Conservation (phyloP, 2,113 vertebrate species). For the Corydoras maculifer region DNA sequence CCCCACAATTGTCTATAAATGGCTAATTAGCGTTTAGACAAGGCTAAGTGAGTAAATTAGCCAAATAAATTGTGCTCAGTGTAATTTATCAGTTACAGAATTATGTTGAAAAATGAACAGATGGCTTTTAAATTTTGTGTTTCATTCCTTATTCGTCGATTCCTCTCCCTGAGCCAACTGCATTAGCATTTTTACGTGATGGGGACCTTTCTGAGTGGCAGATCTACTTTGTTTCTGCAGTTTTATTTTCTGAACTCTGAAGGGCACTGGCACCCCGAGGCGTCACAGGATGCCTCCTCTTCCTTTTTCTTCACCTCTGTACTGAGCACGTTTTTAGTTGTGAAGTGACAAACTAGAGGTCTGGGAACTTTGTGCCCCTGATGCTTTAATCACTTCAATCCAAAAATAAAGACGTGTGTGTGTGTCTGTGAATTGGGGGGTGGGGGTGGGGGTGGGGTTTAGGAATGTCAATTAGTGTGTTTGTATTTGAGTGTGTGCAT, state of each 20-base stretch:
- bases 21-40: no score
- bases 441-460: no score
- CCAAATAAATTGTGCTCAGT: neutral
- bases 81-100: no score
- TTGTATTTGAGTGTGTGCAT: neutral
- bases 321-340: neutral
- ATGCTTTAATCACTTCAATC: neutral
- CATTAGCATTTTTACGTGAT: neutral
- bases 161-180: neutral
- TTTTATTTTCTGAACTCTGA: constrained; percentile 20
- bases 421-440: no score
- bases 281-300: neutral
- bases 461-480: constrained; percentile 24
- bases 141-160: neutral
- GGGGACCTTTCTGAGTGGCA: neutral
- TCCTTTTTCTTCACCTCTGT: neutral
- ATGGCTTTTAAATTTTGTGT: no score
- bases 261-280: constrained; percentile 13
- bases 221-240: neutral
- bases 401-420: constrained; percentile 2
- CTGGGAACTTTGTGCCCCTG: neutral
- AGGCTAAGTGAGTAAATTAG: neutral
- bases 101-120: no score
- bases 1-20: no score
- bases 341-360: neutral